Conservation (phyloP, 1,140 invertebrate genomes). For the Helicoverpa armigera region DNA sequence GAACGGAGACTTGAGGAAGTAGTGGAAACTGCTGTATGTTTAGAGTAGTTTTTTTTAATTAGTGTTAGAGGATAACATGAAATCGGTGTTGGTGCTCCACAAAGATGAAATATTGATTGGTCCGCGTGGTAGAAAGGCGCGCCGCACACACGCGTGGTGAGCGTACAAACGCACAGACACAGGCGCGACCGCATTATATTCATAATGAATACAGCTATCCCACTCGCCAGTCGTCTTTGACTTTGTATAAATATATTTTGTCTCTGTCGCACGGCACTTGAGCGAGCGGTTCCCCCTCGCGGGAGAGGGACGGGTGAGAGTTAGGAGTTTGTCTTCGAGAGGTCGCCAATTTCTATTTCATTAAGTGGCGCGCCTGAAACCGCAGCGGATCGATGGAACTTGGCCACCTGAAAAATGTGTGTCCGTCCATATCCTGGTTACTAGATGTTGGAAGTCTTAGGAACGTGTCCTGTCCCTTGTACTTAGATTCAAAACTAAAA, state of each 20-base stretch:
- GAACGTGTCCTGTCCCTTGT: too few relatives aligned
- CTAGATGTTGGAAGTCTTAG: neutral
- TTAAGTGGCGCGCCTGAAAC: conserved; percentile 82
- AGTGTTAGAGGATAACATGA: conserved; percentile 18
- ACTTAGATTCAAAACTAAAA: too few relatives aligned
- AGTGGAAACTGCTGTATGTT: conserved; percentile 2
- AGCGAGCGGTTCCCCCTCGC: conserved; percentile 65
- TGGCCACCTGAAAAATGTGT: conserved; percentile 73
- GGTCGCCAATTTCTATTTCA: conserved; percentile 86
- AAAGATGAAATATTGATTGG: conserved; percentile 86
- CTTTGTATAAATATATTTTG: conserved; percentile 86
- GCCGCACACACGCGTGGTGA: conserved; percentile 67
- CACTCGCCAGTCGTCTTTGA: conserved; percentile 84
- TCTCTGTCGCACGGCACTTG: conserved; percentile 78
- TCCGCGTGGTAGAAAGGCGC: conserved; percentile 74
- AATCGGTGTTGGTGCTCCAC: conserved; percentile 49
- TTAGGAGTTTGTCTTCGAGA: conserved; percentile 83
- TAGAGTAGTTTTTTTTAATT: conserved; percentile 11
- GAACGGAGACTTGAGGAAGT: neutral
- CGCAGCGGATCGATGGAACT: conserved; percentile 80
- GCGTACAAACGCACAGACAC: conserved; percentile 79
- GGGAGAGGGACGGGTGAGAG: conserved; percentile 76
- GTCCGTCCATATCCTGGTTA: conserved; percentile 5
- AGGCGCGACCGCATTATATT: conserved; percentile 84
- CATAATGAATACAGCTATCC: conserved; percentile 86